Percentiles rank a stretch among this genome's conserved stretches.
phyloP scores from a whole-genome alignment of 2,113 vertebrate species.

The Anhinga rufa region DNA sequence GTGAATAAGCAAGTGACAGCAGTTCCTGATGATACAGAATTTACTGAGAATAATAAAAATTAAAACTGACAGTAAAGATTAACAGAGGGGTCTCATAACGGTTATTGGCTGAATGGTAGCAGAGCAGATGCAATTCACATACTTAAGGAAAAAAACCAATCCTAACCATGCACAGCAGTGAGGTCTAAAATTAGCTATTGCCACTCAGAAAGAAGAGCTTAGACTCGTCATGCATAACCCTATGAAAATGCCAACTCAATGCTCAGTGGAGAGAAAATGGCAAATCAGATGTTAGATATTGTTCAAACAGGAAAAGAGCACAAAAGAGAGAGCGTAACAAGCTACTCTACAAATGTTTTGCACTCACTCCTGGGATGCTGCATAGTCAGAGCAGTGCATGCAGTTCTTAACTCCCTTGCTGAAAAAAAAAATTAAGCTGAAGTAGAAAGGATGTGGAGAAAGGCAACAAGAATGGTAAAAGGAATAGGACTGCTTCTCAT shows the following conservation, averaged over 20 bases:
- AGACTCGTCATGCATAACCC: not conserved
- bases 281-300: not conserved
- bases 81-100: not conserved
- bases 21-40: not conserved
- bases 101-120: not conserved
- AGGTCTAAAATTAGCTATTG: conserved; percentile 37
- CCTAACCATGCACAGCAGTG: not conserved
- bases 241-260: conserved; percentile 18
- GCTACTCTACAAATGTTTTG: not conserved
- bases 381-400: not conserved
- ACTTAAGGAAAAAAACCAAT: conserved; percentile 15
- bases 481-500: not conserved
- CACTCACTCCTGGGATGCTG: not conserved
- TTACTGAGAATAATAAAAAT: not conserved
- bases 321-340: not conserved
- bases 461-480: not conserved
- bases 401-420: not conserved
- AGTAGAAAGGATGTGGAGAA: not conserved
- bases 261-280: not conserved
- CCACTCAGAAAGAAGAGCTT: not conserved
- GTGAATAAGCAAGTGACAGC: not conserved
- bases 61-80: conserved; percentile 3
- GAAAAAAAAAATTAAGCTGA: not conserved
- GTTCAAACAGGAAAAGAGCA: conserved; percentile 4
- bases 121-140: not conserved